Base-by-base conservation (phyloP, 53 echinoderm and acorn worm species). In the Crossaster papposus region DNA sequence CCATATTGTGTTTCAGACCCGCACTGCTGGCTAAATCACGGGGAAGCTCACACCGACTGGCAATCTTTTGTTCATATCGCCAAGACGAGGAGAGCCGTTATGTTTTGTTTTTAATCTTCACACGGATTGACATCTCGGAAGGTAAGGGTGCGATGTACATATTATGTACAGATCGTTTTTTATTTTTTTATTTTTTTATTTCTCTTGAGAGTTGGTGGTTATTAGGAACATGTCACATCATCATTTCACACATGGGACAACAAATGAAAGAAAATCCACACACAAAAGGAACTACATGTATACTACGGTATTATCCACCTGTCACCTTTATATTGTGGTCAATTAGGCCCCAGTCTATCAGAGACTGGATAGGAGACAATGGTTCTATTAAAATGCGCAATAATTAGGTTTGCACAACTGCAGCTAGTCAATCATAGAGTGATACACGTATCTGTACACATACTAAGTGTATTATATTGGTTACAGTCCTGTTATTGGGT, bases 101-200 rank as follows among this genome's bases (percentile, higher is more conserved):
- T n/a, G 20, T 14, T 20, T 58, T 58, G 12, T 58, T 58, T 58
- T 18, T 18, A 14, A 58, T 58, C 58, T 20, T 18, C 58, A 58
- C 84, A 52, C 44, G 72, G 84, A 52, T 29, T 84, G 52, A 84
- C 72, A 65, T 84, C 53, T 84, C 30, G 52, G 37, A 64, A 84
- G 72, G 84, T 84, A 72, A 84, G 72, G 72, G 35, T 35, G 35
- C 38, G 28, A 36, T 28, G 26, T 24, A 29, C 31, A 33, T n/a
- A n/a, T n/a, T n/a, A n/a, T 58, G 15, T 58, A 18, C 58, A 58
- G 58, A 58, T 84, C 36, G 13, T 44, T 84, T 77, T 84, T n/a
- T n/a, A n/a, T n/a, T n/a, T n/a, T n/a, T n/a, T n/a, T n/a, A n/a
- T n/a, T n/a, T n/a, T n/a, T 87, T 87, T 53, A 87, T 87, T 87